Conservation (phyloP, 2,113 vertebrate species). For the Ctenomys sociabilis region DNA sequence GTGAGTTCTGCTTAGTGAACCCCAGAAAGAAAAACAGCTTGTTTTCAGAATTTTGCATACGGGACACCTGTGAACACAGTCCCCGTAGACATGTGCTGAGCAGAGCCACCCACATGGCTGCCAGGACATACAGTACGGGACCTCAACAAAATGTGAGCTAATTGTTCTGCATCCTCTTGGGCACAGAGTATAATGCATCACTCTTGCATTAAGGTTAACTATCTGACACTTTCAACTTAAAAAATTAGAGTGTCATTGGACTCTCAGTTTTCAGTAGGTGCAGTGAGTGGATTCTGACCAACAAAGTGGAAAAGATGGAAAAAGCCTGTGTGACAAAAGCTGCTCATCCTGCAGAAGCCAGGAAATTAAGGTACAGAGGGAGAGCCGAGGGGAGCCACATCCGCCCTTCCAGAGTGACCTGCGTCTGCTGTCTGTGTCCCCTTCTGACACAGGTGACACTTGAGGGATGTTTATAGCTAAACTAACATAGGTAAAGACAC, state of each 20-base stretch:
- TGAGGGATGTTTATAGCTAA: not conserved
- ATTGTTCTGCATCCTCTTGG: not conserved
- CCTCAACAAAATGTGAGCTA: too few species aligned
- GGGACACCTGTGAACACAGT: not conserved
- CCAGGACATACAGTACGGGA: not conserved
- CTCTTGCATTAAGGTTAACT: not conserved
- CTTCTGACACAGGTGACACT: not conserved
- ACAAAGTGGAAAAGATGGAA: not conserved
- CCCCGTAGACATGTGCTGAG: not conserved
- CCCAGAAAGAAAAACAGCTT: not conserved
- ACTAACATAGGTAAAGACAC: not conserved
- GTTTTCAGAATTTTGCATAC: not conserved
- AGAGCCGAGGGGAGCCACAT: not conserved
- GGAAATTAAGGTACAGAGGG: not conserved
- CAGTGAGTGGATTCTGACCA: not conserved
- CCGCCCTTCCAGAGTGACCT: not conserved
- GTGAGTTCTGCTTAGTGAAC: not conserved
- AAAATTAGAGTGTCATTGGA: too few species aligned
- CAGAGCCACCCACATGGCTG: not conserved
- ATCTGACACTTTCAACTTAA: not conserved
- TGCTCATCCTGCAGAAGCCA: not conserved
- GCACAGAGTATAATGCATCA: not conserved
- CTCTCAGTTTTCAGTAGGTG: not conserved
- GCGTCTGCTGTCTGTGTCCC: not conserved
- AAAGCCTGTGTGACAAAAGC: not conserved